phyloP scores from a whole-genome alignment of 2,888 invertebrate species.

The Beris chalybata region DNA sequence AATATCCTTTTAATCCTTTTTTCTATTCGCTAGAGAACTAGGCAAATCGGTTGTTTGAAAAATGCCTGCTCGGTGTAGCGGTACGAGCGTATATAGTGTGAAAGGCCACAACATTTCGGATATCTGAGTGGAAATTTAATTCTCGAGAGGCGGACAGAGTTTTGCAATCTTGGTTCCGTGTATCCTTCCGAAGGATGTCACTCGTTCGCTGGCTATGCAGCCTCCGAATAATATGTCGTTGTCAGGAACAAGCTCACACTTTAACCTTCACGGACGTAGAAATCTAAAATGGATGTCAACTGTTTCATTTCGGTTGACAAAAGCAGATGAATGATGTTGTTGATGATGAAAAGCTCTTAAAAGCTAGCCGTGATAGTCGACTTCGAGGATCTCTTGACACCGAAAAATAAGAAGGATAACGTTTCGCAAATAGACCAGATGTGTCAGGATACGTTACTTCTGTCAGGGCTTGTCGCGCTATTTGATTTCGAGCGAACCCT shows the following conservation, averaged over 20 bases:
- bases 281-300: conserved; percentile 20
- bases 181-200: neutral
- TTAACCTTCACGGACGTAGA: neutral
- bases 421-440: no score
- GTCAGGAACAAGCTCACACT: neutral
- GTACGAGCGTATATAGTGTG: neutral
- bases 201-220: neutral
- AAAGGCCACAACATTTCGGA: neutral
- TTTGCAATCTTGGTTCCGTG: neutral
- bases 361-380: conserved; percentile 14
- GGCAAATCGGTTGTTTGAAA: conserved; percentile 34
- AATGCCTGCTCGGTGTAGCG: conserved; percentile 4
- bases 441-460: no score
- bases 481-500: no score
- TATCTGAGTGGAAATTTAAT: neutral
- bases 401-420: no score
- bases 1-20: conserved; percentile 36
- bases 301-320: conserved; percentile 28
- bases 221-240: neutral
- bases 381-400: neutral
- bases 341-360: conserved; percentile 32
- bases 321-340: conserved; percentile 3
- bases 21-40: conserved; percentile 12
- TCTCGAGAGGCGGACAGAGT: neutral
- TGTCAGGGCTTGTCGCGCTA: neutral